These are phyloP conservation scores for Lepus europaeus DNA, from an alignment of 2,113 vertebrate species.

Conservation along the genomic window DNA sequence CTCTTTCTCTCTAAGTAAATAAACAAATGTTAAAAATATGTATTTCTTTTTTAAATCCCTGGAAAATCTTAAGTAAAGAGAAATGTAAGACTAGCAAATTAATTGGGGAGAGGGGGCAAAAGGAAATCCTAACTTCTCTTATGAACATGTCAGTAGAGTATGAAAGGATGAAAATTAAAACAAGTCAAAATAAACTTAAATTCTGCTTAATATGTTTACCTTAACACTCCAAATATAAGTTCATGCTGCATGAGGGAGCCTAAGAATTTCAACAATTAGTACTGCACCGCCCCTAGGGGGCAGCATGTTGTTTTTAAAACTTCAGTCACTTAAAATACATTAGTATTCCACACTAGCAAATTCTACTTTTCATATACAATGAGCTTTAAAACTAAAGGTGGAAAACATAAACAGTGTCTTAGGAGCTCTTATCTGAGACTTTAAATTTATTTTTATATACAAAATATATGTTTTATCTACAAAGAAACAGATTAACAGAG, in stretches of 20 bases:
- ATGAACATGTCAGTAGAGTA: not conserved
- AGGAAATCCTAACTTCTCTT: slow-evolving; percentile 1
- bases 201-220: not conserved
- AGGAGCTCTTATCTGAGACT: not conserved
- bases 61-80: not conserved
- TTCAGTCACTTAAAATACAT: slow-evolving; percentile 79
- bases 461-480: slow-evolving; percentile 4
- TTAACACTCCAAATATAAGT: slow-evolving; percentile 27
- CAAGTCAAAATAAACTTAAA: slow-evolving; percentile 9
- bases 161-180: not conserved
- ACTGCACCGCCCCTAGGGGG: slow-evolving; percentile 80
- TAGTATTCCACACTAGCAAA: slow-evolving; percentile 74
- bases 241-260: not conserved
- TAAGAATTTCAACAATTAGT: slow-evolving; percentile 79
- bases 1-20: no score
- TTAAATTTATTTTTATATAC: slow-evolving; percentile 28
- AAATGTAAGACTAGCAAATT: not conserved
- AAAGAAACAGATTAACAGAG: not conserved
- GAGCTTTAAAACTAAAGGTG: slow-evolving; percentile 44
- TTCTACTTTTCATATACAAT: slow-evolving; percentile 22
- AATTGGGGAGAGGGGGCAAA: not conserved
- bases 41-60: slow-evolving; percentile 6
- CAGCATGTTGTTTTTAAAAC: slow-evolving; percentile 83
- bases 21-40: not conserved
- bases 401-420: not conserved